These are phyloP conservation scores for Lepidurus couesii DNA, from an alignment of 1,140 invertebrate genomes.

Conservation along the genomic window DNA sequence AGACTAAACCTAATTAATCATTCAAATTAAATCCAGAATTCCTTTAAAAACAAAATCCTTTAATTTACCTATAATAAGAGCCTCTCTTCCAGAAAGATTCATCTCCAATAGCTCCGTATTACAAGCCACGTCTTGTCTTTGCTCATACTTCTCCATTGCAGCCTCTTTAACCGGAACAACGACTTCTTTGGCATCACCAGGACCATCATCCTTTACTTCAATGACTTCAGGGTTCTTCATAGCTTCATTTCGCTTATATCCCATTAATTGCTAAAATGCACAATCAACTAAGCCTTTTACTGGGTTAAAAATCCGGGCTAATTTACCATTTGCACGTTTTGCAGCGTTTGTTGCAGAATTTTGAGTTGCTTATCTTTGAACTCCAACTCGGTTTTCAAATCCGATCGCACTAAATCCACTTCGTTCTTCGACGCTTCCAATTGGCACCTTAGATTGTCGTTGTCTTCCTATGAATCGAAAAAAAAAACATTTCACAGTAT, in stretches of 20 bases:
- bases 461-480: slow-evolving; percentile 62
- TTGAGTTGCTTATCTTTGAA: slow-evolving; percentile 66
- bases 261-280: neutral
- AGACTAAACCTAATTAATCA: slow-evolving; percentile 26
- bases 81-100: neutral
- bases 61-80: neutral
- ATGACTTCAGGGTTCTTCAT: neutral
- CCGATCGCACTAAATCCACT: slow-evolving; percentile 59
- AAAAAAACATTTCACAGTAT: neutral
- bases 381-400: slow-evolving; percentile 58
- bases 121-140: neutral
- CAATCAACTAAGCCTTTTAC: neutral
- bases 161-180: neutral
- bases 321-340: neutral
- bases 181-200: neutral
- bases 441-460: slow-evolving; percentile 84
- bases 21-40: neutral
- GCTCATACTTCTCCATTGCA: neutral
- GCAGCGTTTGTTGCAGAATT: slow-evolving; percentile 66
- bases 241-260: neutral
- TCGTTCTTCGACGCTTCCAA: slow-evolving; percentile 92
- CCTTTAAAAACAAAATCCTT: neutral
- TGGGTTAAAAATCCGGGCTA: neutral
- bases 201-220: slow-evolving; percentile 1
- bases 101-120: neutral